Evolutionary conservation across 2,888 invertebrate species (phyloP).

Genomic region (Branchipolynoe longqiensis): DNA sequence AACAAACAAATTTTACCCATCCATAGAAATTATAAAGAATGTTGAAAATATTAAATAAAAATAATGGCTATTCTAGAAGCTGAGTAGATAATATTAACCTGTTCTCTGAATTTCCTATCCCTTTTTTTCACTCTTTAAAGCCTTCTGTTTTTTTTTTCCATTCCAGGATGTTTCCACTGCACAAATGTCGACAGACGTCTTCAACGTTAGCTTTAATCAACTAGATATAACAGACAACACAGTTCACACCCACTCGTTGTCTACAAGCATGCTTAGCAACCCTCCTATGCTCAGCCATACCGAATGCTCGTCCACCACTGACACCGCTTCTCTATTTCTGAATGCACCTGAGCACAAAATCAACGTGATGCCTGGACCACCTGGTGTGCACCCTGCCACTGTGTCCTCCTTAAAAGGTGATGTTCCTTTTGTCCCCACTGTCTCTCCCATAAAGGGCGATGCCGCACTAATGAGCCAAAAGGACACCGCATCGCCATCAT

Average conservation of each 20-base stretch:
- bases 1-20: no score
- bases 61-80: no score
- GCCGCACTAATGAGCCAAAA: neutral
- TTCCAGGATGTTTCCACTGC: conserved; percentile 4
- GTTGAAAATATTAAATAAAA: no score
- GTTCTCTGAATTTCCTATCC: no score
- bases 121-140: neutral
- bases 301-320: neutral
- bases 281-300: neutral
- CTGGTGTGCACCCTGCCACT: neutral
- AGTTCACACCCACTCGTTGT: neutral
- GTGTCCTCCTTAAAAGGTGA: no score
- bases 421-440: neutral
- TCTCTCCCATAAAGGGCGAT: neutral
- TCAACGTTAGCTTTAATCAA: neutral
- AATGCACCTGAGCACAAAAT: neutral
- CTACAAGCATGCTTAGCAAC: no score
- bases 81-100: no score
- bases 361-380: neutral
- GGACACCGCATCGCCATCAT: neutral
- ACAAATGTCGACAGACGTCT: neutral
- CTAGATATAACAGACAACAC: neutral
- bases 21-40: no score
- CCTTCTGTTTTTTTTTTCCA: neutral
- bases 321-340: no score